Evolutionary conservation across 2,797 vertebrate genomes (phyloP).

Genomic region (Danio aesculapii): DNA sequence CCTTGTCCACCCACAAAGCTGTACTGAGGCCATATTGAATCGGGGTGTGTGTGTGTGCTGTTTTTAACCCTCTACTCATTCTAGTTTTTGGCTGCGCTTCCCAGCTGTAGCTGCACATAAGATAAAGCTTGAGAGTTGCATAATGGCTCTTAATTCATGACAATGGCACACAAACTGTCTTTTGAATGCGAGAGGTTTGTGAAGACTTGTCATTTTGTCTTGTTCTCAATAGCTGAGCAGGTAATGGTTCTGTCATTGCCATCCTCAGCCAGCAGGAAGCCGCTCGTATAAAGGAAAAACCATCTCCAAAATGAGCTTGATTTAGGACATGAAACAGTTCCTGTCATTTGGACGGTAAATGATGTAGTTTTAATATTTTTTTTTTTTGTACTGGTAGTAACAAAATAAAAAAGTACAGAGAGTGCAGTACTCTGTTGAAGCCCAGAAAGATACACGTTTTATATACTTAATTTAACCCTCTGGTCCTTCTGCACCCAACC

Average conservation of each 20-base stretch:
- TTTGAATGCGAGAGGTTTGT: background rate
- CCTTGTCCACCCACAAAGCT: constrained; percentile 76
- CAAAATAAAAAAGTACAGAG: background rate
- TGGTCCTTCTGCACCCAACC: no score
- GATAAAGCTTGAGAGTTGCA: constrained; percentile 22
- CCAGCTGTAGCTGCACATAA: constrained; percentile 18
- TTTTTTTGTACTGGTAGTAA: background rate
- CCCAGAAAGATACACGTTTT: no score
- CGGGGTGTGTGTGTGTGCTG: constrained; percentile 56
- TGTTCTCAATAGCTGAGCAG: constrained; percentile 13
- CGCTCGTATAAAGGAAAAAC: background rate
- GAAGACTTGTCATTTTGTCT: background rate
- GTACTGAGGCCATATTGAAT: constrained; percentile 75
- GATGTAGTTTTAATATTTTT: background rate
- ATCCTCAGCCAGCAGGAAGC: constrained; percentile 4
- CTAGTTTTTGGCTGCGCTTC: constrained; percentile 13
- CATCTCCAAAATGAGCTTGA: background rate
- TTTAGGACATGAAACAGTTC: background rate
- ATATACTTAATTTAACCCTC: no score
- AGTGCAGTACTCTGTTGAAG: background rate
- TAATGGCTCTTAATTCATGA: background rate
- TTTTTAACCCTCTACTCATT: constrained; percentile 41
- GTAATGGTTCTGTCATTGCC: constrained; percentile 10
- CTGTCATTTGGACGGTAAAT: background rate
- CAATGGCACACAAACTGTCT: background rate